Percentiles rank a stretch among this genome's conserved stretches.
phyloP scores from a whole-genome alignment of 2,797 vertebrate genomes.

The Enteromius anoplus region DNA sequence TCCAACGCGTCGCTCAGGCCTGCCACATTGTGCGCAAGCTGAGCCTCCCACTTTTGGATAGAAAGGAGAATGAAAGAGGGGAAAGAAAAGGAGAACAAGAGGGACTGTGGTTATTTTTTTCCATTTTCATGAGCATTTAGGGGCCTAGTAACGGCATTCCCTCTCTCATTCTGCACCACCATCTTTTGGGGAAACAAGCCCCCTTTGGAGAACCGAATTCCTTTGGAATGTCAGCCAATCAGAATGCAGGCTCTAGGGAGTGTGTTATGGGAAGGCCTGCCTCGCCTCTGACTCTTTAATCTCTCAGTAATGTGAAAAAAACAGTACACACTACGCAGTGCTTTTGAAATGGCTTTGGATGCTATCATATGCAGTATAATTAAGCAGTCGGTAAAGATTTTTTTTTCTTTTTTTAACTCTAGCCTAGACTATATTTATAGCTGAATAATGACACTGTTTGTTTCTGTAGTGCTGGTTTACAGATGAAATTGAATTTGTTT shows the following conservation, averaged over 20 bases:
- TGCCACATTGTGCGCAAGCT: slow-evolving; percentile 17
- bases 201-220: slow-evolving; percentile 55
- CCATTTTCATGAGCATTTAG: slow-evolving; percentile 45
- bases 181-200: slow-evolving; percentile 46
- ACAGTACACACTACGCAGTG: slow-evolving; percentile 9
- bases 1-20: slow-evolving; percentile 22
- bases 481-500: not conserved
- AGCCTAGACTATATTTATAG: not conserved
- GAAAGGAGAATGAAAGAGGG: slow-evolving; percentile 23
- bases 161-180: slow-evolving; percentile 13
- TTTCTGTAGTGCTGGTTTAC: not conserved
- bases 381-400: not conserved
- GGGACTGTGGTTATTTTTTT: slow-evolving; percentile 53
- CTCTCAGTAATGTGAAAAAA: slow-evolving; percentile 47
- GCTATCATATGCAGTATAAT: not conserved
- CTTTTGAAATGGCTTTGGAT: slow-evolving; percentile 5
- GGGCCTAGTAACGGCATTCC: slow-evolving; percentile 47
- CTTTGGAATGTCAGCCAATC: slow-evolving; percentile 59
- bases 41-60: slow-evolving; percentile 31
- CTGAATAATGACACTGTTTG: not conserved
- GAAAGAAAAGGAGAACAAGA: slow-evolving; percentile 3
- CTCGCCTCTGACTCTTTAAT: slow-evolving; percentile 53
- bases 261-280: slow-evolving; percentile 56
- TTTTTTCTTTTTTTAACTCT: not conserved
- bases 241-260: slow-evolving; percentile 48